A percentile compares a stretch with the other conserved stretches of the same genome.
phyloP scores from a whole-genome alignment of 1,140 invertebrate genomes.

The Drosophila ogumai region DNA sequence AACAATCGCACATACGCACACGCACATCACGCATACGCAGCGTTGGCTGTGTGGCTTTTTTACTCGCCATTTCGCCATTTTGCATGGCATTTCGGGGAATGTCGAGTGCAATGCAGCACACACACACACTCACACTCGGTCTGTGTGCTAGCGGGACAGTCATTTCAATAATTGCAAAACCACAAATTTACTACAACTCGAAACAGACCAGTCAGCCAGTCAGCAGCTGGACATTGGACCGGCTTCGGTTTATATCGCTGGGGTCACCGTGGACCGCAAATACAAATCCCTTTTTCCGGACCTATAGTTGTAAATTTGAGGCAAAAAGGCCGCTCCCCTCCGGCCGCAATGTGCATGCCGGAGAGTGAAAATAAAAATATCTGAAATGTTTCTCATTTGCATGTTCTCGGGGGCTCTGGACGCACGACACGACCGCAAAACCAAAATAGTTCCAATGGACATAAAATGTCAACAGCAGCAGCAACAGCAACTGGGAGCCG shows the following conservation, averaged over 20 bases:
- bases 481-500: conserved; percentile 34
- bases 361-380: conserved; percentile 79
- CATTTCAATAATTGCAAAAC: conserved; percentile 85
- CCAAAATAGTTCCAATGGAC: conserved; percentile 84
- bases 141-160: conserved; percentile 59
- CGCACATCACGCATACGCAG: conserved; percentile 66
- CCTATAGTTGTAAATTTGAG: conserved; percentile 72
- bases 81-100: conserved; percentile 54
- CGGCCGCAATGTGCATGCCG: conserved; percentile 71
- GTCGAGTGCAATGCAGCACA: conserved; percentile 52
- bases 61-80: neutral
- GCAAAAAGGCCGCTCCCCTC: conserved; percentile 9
- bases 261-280: conserved; percentile 56
- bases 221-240: conserved; percentile 47
- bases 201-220: conserved; percentile 50
- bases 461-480: conserved; percentile 81
- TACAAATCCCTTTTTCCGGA: conserved; percentile 60
- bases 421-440: conserved; percentile 72
- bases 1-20: conserved; percentile 34
- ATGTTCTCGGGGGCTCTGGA: conserved; percentile 42
- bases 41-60: conserved; percentile 35
- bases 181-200: conserved; percentile 85
- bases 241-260: conserved; percentile 16
- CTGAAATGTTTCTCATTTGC: conserved; percentile 82
- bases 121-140: neutral